phyloP scores from a whole-genome alignment of 1,140 invertebrate species.

The Yoshiicerus persimilis region DNA sequence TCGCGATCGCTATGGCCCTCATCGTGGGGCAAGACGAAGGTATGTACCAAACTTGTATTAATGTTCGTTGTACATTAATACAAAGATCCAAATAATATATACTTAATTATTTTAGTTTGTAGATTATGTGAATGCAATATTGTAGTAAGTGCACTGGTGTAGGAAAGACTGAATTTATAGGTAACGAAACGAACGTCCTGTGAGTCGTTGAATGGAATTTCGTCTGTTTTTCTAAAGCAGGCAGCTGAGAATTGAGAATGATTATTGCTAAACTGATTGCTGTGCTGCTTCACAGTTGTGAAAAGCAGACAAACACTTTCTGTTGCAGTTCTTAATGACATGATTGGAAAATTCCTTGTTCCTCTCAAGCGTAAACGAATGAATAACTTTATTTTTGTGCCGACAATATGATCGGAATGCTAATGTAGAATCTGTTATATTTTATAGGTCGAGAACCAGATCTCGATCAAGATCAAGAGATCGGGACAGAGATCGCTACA shows the following conservation, averaged over 20 bases:
- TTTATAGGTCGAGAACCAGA: slow-evolving; percentile 27
- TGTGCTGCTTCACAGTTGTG: slow-evolving; percentile 14
- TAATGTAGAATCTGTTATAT: not conserved
- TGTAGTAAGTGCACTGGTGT: slow-evolving; percentile 7
- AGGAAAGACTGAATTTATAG: slow-evolving; percentile 35
- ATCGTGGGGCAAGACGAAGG: slow-evolving; percentile 26
- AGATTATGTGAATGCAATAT: not conserved
- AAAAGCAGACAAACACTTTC: slow-evolving; percentile 16
- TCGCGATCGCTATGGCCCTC: slow-evolving; percentile 27
- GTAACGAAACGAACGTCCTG: slow-evolving; percentile 19
- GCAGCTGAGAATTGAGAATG: not conserved
- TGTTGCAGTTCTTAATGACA: slow-evolving; percentile 18
- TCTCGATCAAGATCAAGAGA: slow-evolving; percentile 44
- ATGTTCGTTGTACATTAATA: not conserved
- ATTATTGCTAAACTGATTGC: slow-evolving; percentile 12
- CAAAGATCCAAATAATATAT: not conserved
- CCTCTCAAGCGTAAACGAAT: slow-evolving; percentile 11
- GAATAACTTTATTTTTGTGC: not conserved
- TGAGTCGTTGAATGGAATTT: slow-evolving; percentile 28
- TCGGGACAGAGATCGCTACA: slow-evolving; percentile 8
- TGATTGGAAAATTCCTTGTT: slow-evolving; percentile 20
- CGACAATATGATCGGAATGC: not conserved
- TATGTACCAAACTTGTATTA: not conserved
- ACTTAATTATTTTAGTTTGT: not conserved
- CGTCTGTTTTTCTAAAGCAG: slow-evolving; percentile 17